These are phyloP conservation scores for Actenoides hombroni DNA, from an alignment of 2,113 vertebrate genomes.

Conservation along the genomic window DNA sequence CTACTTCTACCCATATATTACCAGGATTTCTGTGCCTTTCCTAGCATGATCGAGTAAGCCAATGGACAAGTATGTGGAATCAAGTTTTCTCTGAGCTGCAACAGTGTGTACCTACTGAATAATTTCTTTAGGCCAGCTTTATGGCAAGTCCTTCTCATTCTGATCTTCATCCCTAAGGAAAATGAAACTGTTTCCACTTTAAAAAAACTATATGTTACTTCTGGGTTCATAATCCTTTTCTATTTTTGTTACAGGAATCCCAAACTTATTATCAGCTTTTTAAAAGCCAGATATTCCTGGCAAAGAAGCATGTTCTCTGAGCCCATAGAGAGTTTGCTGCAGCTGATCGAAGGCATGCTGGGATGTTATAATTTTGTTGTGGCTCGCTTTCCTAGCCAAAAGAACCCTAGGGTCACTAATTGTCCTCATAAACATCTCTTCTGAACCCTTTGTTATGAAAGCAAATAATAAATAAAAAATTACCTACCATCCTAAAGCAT, in stretches of 20 bases:
- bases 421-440: slow-evolving; percentile 7
- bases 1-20: background rate
- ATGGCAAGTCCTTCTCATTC: background rate
- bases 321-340: background rate
- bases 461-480: slow-evolving; percentile 38
- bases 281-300: slow-evolving; percentile 55
- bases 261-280: slow-evolving; percentile 33
- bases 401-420: slow-evolving; percentile 8
- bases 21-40: background rate
- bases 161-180: background rate
- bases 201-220: background rate
- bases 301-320: background rate
- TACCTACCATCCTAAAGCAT: background rate
- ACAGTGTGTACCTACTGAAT: background rate
- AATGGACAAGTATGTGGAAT: background rate
- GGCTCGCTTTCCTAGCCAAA: background rate
- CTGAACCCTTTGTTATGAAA: background rate
- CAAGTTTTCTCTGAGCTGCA: background rate
- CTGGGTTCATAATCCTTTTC: background rate
- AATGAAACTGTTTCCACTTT: background rate
- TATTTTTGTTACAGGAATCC: background rate
- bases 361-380: slow-evolving; percentile 11
- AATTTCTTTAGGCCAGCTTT: slow-evolving; percentile 14
- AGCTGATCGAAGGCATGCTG: slow-evolving; percentile 2
- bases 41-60: background rate